A percentile compares a stretch with the other conserved stretches of the same genome.
Conservation (phyloP, 2,113 vertebrate species). For the Catharus minimus region DNA sequence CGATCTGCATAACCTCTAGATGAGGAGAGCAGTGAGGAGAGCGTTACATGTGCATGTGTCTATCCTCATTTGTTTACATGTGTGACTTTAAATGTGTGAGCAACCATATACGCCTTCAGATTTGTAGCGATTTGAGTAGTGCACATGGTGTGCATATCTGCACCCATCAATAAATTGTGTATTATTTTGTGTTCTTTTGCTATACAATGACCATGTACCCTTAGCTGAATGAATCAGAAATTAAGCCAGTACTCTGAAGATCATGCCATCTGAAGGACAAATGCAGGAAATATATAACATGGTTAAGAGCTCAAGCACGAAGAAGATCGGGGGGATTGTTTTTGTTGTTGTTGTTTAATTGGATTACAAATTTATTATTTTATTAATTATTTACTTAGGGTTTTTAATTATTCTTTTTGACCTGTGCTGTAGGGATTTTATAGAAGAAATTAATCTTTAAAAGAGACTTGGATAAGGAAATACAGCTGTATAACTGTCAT, state of each 20-base stretch:
- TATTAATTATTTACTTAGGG: conserved; percentile 18
- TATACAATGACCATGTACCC: background rate
- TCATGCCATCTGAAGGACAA: conserved; percentile 38
- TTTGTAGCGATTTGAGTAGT: background rate
- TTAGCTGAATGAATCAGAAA: background rate
- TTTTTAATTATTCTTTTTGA: conserved; percentile 3
- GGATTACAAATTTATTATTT: conserved; percentile 26
- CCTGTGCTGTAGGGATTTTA: background rate
- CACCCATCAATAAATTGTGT: background rate
- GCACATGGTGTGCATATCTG: background rate
- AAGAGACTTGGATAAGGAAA: background rate
- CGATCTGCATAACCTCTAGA: background rate
- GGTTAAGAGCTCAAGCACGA: background rate
- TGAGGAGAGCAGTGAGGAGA: background rate
- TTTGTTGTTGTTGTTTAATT: conserved; percentile 12
- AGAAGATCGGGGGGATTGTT: background rate
- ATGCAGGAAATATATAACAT: background rate
- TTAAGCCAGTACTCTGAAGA: background rate
- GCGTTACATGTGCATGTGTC: background rate
- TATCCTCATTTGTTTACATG: background rate
- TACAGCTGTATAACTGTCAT: background rate
- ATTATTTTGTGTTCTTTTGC: background rate
- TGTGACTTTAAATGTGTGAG: background rate
- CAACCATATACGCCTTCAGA: background rate
- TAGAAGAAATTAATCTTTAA: conserved; percentile 13